phyloP scores from a whole-genome alignment of 2,113 vertebrate species.

The Proterorhinus semilunaris region DNA sequence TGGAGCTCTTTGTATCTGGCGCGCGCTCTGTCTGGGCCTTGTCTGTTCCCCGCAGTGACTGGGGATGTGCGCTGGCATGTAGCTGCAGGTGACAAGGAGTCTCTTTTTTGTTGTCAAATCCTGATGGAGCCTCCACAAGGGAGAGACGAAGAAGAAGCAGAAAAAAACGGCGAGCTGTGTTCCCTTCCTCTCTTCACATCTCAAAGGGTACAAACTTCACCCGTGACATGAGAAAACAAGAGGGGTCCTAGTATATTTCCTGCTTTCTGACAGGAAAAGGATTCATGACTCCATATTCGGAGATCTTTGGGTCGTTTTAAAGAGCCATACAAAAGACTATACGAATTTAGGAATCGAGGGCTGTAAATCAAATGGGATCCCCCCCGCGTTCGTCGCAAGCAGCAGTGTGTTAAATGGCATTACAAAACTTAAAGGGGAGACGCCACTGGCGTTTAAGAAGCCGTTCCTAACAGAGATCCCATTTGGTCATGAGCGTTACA shows the following conservation, averaged over 20 bases:
- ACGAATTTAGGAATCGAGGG: too few relatives aligned
- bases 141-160: conserved; percentile 23
- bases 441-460: too few relatives aligned
- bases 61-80: conserved; percentile 61
- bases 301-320: too few relatives aligned
- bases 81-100: conserved; percentile 74
- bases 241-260: conserved; percentile 35
- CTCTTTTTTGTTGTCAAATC: conserved; percentile 70
- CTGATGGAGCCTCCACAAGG: conserved; percentile 60
- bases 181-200: conserved; percentile 47
- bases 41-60: conserved; percentile 29
- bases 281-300: too few relatives aligned
- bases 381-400: too few relatives aligned
- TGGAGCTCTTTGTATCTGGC: conserved; percentile 69
- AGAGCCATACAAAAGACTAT: too few relatives aligned
- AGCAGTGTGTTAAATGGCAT: too few relatives aligned
- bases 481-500: too few relatives aligned
- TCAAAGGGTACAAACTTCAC: conserved; percentile 58
- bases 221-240: conserved; percentile 51
- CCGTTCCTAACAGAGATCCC: too few relatives aligned
- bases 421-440: too few relatives aligned
- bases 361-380: too few relatives aligned
- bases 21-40: conserved; percentile 32
- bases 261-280: conserved; percentile 6
- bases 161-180: conserved; percentile 48